These are phyloP conservation scores for Melieria omissa DNA, from an alignment of 2,888 invertebrate genomes.

Conservation along the genomic window DNA sequence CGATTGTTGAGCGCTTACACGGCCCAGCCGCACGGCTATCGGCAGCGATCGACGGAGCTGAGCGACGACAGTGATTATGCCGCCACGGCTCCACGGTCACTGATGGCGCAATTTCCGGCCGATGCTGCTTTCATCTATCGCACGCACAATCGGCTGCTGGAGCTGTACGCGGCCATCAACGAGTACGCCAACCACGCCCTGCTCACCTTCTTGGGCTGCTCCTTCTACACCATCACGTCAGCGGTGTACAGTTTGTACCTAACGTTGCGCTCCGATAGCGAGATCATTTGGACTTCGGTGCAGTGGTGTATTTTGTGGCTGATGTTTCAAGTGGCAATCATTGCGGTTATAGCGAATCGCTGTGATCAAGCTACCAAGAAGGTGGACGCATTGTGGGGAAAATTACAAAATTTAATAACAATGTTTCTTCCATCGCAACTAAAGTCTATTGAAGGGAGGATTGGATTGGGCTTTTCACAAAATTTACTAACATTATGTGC, in stretches of 20 bases:
- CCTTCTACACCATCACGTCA: constrained; percentile 48
- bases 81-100: not conserved
- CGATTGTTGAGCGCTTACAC: constrained; percentile 44
- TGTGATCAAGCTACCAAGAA: constrained; percentile 55
- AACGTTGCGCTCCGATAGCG: not conserved
- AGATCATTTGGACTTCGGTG: not conserved
- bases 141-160: constrained; percentile 55
- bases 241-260: constrained; percentile 36
- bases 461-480: no score
- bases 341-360: constrained; percentile 50
- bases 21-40: no score
- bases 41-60: no score
- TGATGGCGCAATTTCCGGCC: constrained; percentile 29
- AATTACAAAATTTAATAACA: no score
- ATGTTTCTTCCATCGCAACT: no score
- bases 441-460: no score
- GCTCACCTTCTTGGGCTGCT: constrained; percentile 48
- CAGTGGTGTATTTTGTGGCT: constrained; percentile 9
- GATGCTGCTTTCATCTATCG: constrained; percentile 53
- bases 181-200: constrained; percentile 56
- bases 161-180: constrained; percentile 54
- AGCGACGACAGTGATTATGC: no score
- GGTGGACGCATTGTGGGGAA: constrained; percentile 44
- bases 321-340: constrained; percentile 51
- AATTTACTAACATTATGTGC: no score